Evolutionary conservation across 2,888 invertebrate genomes (phyloP), one percentile per base, ranked within the genome.

Genomic region (Thera obeliscata): DNA sequence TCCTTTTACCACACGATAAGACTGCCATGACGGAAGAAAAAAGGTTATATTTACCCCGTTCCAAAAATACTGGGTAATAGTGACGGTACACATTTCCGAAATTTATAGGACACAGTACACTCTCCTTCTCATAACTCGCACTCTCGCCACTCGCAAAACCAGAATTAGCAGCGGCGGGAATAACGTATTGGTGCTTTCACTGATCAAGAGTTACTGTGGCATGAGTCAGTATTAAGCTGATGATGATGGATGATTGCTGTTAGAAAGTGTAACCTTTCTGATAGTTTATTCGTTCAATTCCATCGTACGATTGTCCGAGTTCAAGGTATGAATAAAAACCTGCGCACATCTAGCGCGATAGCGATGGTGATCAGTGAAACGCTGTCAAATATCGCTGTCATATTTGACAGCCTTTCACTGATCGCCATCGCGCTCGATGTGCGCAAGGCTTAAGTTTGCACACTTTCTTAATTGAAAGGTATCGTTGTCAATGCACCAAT

Each of bases 111-210:
- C 22, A 22, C 22, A 22, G 22, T 22, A 22, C 22, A 8, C 22
- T 22, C 3, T 35, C 9, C 54, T 52, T 41, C 7, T 56, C 41
- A 38, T 56, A 43, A 56, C 41, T 3, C 22, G 50, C 3, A n/a
- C 50, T 22, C 50, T 22, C 22, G 22, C 22, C 22, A 22, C 22
- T 22, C 22, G 22, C 36, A 35, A 36, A 38, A 56, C 12, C 7
- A 3, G 12, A 2, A 41, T n/a, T 9, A 56, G 56, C 7, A 11
- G 38, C 11, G 8, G n/a, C 61, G 54, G 57, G 33, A 66, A 48
- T 35, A 46, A 60, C 54, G 52, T 41, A 41, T 61, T 61, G 11
- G 8, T 50, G 64, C 68, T 64, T 68, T 68, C 68, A 68, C 68
- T 54, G 54, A 56, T 50, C 48, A 65, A 61, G 11, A 64, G 59